phyloP scores from a whole-genome alignment of 2,797 vertebrate species.

The Prionace glauca region DNA sequence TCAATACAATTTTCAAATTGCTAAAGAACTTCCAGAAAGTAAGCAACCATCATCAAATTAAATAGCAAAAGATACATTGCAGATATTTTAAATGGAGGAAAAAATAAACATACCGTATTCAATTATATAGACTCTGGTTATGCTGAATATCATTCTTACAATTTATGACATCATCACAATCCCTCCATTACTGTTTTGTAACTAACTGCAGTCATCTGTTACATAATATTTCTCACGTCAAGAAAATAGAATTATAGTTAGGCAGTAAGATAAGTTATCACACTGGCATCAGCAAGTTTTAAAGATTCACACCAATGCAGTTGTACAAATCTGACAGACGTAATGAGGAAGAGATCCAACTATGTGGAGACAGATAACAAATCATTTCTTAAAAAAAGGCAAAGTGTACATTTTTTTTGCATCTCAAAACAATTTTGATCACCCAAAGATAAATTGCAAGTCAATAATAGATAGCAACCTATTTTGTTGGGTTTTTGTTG shows the following conservation, averaged over 20 bases:
- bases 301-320: not conserved
- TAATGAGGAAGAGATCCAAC: not conserved
- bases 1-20: not conserved
- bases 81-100: not conserved
- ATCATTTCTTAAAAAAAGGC: not conserved
- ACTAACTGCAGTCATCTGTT: not conserved
- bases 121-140: not conserved
- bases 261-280: not conserved
- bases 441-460: not conserved
- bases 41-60: not conserved
- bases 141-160: conserved; percentile 4
- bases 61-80: not conserved
- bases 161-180: not conserved
- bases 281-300: not conserved
- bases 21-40: not conserved
- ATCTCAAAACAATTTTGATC: not conserved
- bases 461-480: not conserved
- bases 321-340: not conserved
- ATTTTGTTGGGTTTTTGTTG: not conserved
- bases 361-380: not conserved
- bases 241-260: not conserved
- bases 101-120: not conserved
- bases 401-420: not conserved
- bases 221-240: not conserved
- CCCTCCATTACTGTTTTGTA: not conserved